Conservation (phyloP, 2,113 vertebrate genomes). For the Aegithalos caudatus region DNA sequence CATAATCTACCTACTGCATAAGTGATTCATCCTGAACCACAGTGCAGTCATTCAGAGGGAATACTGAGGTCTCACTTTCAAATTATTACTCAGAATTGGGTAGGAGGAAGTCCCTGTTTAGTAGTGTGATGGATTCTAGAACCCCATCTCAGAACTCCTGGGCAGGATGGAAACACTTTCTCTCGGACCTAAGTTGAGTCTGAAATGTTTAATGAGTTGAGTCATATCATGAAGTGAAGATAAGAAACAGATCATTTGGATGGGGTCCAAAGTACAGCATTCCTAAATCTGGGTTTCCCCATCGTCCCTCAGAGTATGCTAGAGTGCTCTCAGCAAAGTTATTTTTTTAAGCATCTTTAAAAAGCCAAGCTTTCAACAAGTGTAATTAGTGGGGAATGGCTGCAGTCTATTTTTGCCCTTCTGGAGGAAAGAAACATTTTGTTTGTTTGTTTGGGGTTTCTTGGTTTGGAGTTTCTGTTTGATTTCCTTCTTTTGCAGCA, state of each 20-base stretch:
- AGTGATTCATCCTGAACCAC: conserved; percentile 68
- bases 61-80: conserved; percentile 61
- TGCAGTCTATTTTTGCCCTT: conserved; percentile 44
- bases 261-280: conserved; percentile 49
- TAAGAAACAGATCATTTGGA: conserved; percentile 55
- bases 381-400: conserved; percentile 37
- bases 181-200: conserved; percentile 19
- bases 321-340: conserved; percentile 32
- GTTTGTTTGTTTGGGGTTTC: not conserved
- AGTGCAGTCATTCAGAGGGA: conserved; percentile 62
- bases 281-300: conserved; percentile 35
- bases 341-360: conserved; percentile 43
- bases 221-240: conserved; percentile 58
- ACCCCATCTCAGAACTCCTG: conserved; percentile 53
- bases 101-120: conserved; percentile 72
- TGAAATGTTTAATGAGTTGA: conserved; percentile 70
- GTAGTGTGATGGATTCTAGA: conserved; percentile 58
- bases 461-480: not conserved
- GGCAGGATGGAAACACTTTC: conserved; percentile 62
- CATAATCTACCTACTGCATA: not conserved
- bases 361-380: conserved; percentile 55
- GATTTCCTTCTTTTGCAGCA: conserved; percentile 43
- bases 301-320: not conserved
- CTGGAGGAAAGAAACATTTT: conserved; percentile 23
- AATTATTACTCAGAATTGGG: conserved; percentile 71